Evolutionary conservation across 2,113 vertebrate species (phyloP).

Genomic region (Thamnaconus septentrionalis): DNA sequence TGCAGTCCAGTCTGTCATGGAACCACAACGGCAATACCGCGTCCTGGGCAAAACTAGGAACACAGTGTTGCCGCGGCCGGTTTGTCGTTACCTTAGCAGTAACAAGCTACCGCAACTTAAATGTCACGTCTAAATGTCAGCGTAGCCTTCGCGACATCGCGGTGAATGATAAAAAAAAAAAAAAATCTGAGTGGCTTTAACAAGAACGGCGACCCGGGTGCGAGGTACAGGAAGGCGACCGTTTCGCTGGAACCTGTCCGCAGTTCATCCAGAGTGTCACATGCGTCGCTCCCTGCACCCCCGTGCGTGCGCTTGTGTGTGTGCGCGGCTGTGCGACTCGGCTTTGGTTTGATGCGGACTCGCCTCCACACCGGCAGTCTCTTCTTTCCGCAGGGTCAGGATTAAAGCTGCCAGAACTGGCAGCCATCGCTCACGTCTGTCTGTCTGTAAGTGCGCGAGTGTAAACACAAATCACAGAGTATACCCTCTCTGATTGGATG

Average conservation of each 20-base stretch:
- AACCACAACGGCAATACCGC: no score
- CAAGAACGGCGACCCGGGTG: no score
- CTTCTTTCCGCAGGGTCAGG: slow-evolving; percentile 67
- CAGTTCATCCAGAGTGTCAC: no score
- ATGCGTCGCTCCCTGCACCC: neutral
- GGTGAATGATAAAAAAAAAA: no score
- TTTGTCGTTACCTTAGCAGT: neutral
- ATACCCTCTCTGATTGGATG: slow-evolving; percentile 31
- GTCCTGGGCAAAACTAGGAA: no score
- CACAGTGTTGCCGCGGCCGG: slow-evolving; percentile 3
- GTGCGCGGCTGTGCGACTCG: neutral
- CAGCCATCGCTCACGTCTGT: slow-evolving; percentile 81
- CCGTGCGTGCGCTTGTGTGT: slow-evolving; percentile 43
- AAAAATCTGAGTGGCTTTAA: no score
- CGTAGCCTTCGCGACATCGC: no score
- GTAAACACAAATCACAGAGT: slow-evolving; percentile 17
- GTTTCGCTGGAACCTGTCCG: neutral
- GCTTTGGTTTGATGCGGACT: slow-evolving; percentile 37
- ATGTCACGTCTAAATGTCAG: no score
- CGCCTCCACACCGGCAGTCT: slow-evolving; percentile 54
- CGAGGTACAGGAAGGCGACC: no score
- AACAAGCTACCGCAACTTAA: no score
- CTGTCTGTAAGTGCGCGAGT: slow-evolving; percentile 20
- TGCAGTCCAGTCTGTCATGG: no score
- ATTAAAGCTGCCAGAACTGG: slow-evolving; percentile 70